These are phyloP conservation scores for Gerris buenoi DNA, from an alignment of 1,140 invertebrate species.

Conservation along the genomic window DNA sequence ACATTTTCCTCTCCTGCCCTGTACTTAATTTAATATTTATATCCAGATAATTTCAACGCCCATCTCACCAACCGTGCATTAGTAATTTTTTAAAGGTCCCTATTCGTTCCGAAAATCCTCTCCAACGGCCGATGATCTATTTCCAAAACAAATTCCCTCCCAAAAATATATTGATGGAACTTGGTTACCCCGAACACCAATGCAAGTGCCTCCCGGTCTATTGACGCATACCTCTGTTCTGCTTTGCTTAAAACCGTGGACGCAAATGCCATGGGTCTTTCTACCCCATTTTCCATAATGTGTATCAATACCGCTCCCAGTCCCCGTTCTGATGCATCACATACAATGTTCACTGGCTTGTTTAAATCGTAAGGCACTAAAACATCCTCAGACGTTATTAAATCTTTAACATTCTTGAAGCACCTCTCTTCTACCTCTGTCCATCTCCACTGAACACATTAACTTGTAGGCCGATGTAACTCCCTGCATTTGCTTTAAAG, in stretches of 20 bases:
- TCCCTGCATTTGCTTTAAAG: neutral
- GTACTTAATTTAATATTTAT: neutral
- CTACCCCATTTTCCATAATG: neutral
- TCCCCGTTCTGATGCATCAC: neutral
- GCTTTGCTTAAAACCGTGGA: neutral
- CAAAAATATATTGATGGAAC: neutral
- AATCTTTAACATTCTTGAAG: neutral
- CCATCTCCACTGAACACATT: neutral
- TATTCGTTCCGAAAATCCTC: neutral
- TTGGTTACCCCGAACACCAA: neutral
- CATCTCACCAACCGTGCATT: neutral
- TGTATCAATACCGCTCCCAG: neutral
- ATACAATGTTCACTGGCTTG: neutral
- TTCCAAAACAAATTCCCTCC: neutral
- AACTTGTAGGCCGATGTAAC: neutral
- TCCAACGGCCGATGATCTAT: neutral
- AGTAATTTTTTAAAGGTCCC: neutral
- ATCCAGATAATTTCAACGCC: neutral
- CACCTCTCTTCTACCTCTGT: neutral
- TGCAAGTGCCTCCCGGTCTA: neutral
- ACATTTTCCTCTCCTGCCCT: neutral
- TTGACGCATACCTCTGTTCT: neutral
- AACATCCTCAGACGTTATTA: neutral
- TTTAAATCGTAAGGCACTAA: neutral
- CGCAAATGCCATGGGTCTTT: neutral